Evolutionary conservation across 2,888 invertebrate genomes (phyloP).

Genomic region (Bruchidius siliquastri): DNA sequence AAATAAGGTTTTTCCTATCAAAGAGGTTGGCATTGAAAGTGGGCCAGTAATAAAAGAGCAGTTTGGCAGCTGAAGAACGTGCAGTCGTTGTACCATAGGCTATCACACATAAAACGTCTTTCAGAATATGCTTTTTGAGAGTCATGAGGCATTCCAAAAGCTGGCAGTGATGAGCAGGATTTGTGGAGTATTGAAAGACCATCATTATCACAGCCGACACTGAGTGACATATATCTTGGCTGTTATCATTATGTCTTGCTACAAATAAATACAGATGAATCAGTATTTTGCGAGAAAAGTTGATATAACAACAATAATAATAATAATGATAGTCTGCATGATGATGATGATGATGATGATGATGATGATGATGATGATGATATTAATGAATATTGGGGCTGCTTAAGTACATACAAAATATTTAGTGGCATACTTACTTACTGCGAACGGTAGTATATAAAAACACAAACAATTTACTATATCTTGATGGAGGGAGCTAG

Average conservation of each 20-base stretch:
- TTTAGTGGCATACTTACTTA: slow-evolving; percentile 78
- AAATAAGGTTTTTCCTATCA: slow-evolving; percentile 81
- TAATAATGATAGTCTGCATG: no score
- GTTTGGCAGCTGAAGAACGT: slow-evolving; percentile 90
- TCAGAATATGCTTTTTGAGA: slow-evolving; percentile 82
- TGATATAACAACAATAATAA: no score
- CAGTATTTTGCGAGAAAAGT: no score
- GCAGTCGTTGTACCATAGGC: slow-evolving; percentile 95
- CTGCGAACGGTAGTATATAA: slow-evolving; percentile 92
- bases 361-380: no score
- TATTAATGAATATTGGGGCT: no score
- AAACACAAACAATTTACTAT: slow-evolving; percentile 92
- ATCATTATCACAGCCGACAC: slow-evolving; percentile 94
- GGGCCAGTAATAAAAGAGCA: slow-evolving; percentile 99
- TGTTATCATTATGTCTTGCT: slow-evolving; percentile 59
- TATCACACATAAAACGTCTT: slow-evolving; percentile 91
- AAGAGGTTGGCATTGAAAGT: slow-evolving; percentile 91
- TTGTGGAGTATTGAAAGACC: slow-evolving; percentile 93
- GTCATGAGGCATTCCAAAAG: slow-evolving; percentile 94
- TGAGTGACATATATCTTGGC: slow-evolving; percentile 76
- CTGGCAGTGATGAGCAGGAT: slow-evolving; percentile 94
- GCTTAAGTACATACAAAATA: no score
- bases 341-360: no score
- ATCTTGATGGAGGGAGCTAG: slow-evolving; percentile 85
- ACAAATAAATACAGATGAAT: slow-evolving; percentile 12